A percentile compares a stretch with the other conserved stretches of the same genome.
Evolutionary conservation across 1,140 invertebrate species (phyloP).

Genomic region (Zaprionus vittiger): DNA sequence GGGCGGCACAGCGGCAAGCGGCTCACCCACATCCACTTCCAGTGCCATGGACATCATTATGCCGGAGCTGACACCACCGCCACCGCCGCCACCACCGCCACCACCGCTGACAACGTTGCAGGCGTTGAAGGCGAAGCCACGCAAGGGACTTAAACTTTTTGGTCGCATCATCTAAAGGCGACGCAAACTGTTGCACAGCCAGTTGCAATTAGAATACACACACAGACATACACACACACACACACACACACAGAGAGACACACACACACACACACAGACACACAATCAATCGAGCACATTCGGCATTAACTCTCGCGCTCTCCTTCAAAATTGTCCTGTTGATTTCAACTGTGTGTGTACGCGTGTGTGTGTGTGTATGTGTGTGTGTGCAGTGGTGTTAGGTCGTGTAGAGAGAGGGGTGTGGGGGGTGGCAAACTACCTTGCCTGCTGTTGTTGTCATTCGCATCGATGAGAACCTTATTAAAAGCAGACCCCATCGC

Average conservation of each 20-base stretch:
- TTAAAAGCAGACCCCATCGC: neutral
- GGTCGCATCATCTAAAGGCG: slow-evolving; percentile 1
- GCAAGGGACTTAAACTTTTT: neutral
- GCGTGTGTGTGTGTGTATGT: neutral
- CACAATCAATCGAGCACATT: slow-evolving; percentile 18
- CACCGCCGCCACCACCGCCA: slow-evolving; percentile 42
- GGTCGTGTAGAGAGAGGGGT: neutral
- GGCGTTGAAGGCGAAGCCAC: neutral
- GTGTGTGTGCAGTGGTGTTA: neutral
- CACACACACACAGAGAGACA: neutral
- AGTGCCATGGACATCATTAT: slow-evolving; percentile 51
- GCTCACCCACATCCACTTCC: neutral
- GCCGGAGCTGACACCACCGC: slow-evolving; percentile 54
- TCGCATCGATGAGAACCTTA: neutral
- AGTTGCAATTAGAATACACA: neutral
- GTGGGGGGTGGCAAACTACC: neutral
- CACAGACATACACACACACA: slow-evolving; percentile 23
- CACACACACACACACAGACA: slow-evolving; percentile 21
- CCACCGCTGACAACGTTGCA: neutral
- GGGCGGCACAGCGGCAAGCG: slow-evolving; percentile 26
- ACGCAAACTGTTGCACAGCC: slow-evolving; percentile 2
- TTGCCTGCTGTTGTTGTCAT: neutral
- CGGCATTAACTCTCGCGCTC: neutral
- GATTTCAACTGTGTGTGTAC: neutral
- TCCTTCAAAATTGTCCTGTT: neutral